Base-by-base conservation (phyloP, 2,888 invertebrate genomes). In the Mesoligia furuncula region DNA sequence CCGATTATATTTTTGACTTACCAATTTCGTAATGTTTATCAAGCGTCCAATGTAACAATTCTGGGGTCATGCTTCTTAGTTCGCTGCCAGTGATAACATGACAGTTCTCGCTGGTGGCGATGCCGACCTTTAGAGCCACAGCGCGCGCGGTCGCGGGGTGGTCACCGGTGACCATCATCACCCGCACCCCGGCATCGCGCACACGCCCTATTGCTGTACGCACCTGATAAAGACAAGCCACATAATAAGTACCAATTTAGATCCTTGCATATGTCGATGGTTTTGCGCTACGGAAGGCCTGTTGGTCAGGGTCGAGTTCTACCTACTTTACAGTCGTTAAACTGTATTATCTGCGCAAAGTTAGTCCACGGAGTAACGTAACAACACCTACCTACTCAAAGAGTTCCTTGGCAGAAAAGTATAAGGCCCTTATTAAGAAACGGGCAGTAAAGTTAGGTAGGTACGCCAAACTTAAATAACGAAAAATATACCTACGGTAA, bases 91-190 rank as follows among this genome's bases (percentile, higher is more conserved):
- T 97, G 75, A 98, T 91, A 39, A 98, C 97, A 94, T 97, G 90
- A 96, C 97, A 92, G 51, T 94, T 92, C 0, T 93, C 91, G 2
- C 96, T 93, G 17, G 98, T 97, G 69, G 98, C 98, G 83, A 98
- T 98, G 45, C 98, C 98, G 4, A 98, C 98, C 72, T 98, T 97
- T 80, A 97, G 95, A 0, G 98, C 98, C 79, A 98, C 98, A 6
- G 98, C 98, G 89, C 97, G 97, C 39, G 98, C 98, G 2, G 98
- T 98, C 72, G 98, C 97, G 0, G 98, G 98, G 94, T 98, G 98
- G 93, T 98, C 98, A n/a, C 98, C 98, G 0, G 98, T 98, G 8
- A 98, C 98, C 98, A 98, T 98, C 90, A 98, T 97, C 17, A 98
- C 97, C 68, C 98, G 98, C 77, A 99, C 98, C 9, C 98, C 98